Evolutionary conservation across 2,797 vertebrate genomes (phyloP).

Genomic region (Manis pentadactyla): DNA sequence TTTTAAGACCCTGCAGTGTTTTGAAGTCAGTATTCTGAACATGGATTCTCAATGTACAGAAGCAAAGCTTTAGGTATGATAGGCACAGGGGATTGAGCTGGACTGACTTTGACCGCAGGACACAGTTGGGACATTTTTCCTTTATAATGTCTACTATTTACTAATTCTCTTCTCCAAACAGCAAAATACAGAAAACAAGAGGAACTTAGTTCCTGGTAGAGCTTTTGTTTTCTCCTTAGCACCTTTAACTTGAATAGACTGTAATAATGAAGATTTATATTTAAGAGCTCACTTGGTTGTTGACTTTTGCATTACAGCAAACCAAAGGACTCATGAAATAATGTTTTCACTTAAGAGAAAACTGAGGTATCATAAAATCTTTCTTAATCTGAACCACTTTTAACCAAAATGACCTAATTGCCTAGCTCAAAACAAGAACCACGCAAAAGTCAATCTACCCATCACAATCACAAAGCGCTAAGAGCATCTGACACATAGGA

Average conservation of each 20-base stretch:
- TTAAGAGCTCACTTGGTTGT: constrained; percentile 3
- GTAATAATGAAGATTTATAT: not conserved
- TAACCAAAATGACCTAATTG: not conserved
- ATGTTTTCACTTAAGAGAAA: constrained; percentile 23
- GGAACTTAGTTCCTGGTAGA: not conserved
- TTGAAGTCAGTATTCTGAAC: not conserved
- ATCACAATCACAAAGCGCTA: not conserved
- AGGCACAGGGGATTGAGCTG: not conserved
- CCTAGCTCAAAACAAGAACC: not conserved
- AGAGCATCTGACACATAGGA: not conserved
- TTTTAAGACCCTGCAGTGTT: not conserved
- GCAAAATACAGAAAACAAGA: not conserved
- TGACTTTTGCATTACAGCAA: constrained; percentile 15
- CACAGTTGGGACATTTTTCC: not conserved
- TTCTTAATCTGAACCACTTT: constrained; percentile 47
- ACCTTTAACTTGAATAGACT: not conserved
- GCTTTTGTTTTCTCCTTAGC: not conserved
- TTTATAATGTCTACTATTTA: constrained; percentile 3
- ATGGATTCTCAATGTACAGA: not conserved
- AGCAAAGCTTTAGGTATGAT: too few relatives aligned
- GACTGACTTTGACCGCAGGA: not conserved
- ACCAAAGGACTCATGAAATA: not conserved
- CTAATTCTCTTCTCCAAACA: not conserved
- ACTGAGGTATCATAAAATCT: not conserved
- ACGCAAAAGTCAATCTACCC: not conserved